These are phyloP conservation scores for Drosophila birchii DNA, from an alignment of 2,888 invertebrate genomes.

Conservation along the genomic window DNA sequence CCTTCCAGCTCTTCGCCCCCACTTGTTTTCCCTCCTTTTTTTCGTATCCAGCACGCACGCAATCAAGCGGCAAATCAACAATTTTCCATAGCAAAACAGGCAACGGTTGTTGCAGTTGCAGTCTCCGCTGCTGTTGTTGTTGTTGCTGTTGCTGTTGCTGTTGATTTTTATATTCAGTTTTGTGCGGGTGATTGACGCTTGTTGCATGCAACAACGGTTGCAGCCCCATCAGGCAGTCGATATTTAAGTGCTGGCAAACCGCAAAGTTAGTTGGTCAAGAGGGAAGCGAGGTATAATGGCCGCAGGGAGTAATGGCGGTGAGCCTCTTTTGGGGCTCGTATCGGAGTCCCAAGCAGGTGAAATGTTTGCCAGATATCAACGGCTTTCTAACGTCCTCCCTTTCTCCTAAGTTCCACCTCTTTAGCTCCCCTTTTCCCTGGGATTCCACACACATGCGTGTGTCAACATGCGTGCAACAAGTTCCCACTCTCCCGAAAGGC, in stretches of 20 bases:
- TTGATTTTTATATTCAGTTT: constrained; percentile 57
- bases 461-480: constrained; percentile 80
- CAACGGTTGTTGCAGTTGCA: constrained; percentile 61
- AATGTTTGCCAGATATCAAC: constrained; percentile 78
- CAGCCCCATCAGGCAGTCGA: constrained; percentile 72
- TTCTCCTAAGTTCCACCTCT: not conserved
- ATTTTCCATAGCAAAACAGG: constrained; percentile 79
- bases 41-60: constrained; percentile 63
- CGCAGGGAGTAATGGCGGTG: constrained; percentile 1
- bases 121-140: not conserved
- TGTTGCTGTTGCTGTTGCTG: constrained; percentile 10
- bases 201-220: constrained; percentile 74
- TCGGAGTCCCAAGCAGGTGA: constrained; percentile 65
- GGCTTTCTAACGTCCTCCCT: constrained; percentile 63
- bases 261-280: constrained; percentile 48
- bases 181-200: constrained; percentile 81
- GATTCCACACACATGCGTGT: constrained; percentile 58
- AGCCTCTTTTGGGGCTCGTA: constrained; percentile 52
- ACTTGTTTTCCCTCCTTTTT: not conserved
- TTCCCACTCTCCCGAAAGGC: constrained; percentile 37
- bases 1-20: constrained; percentile 11
- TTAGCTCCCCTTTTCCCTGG: not conserved
- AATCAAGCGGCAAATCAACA: constrained; percentile 80
- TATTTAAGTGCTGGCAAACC: constrained; percentile 79
- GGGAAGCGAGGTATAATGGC: constrained; percentile 13